A percentile compares a stretch with the other conserved stretches of the same genome.
Evolutionary conservation across 2,888 invertebrate species (phyloP).

Genomic region (Idaea straminata): DNA sequence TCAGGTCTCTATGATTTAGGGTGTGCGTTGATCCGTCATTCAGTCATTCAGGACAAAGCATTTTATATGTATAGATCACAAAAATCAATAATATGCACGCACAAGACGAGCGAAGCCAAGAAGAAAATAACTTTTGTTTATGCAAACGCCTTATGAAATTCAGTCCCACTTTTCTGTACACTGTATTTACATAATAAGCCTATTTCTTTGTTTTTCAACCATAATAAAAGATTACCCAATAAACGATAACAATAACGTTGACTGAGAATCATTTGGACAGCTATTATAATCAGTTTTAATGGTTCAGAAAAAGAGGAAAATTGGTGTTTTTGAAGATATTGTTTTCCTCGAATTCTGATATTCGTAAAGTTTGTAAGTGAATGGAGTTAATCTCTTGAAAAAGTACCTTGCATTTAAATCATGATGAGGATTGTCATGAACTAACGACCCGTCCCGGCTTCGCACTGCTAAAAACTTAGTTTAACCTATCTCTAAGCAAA

Average conservation of each 20-base stretch:
- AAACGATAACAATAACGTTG: not conserved
- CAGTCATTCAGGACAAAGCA: no score
- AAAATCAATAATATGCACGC: no score
- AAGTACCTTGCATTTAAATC: not conserved
- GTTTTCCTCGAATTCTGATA: not conserved
- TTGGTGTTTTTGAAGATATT: not conserved
- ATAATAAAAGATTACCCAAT: not conserved
- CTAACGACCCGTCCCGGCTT: no score
- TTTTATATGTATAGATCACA: no score
- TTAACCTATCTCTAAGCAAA: no score
- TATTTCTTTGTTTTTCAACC: not conserved
- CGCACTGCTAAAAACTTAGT: no score
- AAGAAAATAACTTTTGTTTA: not conserved
- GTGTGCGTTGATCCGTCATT: no score
- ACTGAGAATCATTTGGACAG: not conserved
- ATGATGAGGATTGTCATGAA: no score
- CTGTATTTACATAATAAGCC: not conserved
- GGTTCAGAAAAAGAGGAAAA: not conserved
- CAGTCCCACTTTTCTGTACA: not conserved
- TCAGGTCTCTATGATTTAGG: no score
- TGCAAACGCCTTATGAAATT: not conserved
- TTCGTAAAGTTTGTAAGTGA: not conserved
- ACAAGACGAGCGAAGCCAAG: no score
- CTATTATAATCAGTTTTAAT: not conserved
- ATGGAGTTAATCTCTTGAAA: not conserved